These are phyloP conservation scores for Chaetodon trifasciatus DNA, from an alignment of 2,797 vertebrate genomes.

Conservation along the genomic window DNA sequence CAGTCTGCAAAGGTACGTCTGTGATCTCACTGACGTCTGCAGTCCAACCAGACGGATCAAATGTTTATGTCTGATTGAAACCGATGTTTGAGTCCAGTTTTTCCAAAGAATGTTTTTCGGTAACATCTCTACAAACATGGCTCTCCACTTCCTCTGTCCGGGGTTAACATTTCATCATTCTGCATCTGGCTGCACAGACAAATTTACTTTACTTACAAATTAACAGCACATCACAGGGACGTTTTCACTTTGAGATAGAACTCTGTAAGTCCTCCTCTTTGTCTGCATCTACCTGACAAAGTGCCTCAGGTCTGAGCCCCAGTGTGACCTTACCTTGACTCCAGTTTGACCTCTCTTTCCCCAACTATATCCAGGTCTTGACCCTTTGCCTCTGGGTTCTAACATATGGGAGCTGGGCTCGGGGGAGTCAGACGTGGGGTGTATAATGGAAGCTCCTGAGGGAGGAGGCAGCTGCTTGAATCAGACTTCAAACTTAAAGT, in stretches of 20 bases:
- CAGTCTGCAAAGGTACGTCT: not conserved
- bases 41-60: not conserved
- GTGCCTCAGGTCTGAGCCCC: conserved; percentile 38
- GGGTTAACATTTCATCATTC: not conserved
- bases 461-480: conserved; percentile 48
- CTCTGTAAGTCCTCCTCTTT: conserved; percentile 23
- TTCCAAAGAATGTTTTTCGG: conserved; percentile 4
- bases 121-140: not conserved
- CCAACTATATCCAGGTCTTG: conserved; percentile 82
- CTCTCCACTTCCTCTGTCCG: not conserved
- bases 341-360: conserved; percentile 74
- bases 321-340: conserved; percentile 72
- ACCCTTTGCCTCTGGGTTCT: conserved; percentile 70
- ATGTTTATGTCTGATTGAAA: not conserved
- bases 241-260: conserved; percentile 18
- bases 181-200: not conserved
- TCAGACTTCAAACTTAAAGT: conserved; percentile 49
- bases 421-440: conserved; percentile 23
- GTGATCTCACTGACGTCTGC: conserved; percentile 4
- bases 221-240: not conserved
- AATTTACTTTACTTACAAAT: not conserved
- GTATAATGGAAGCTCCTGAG: conserved; percentile 56
- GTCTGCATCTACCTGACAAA: conserved; percentile 53
- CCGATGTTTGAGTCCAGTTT: not conserved
- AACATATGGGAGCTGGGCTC: conserved; percentile 48